phyloP scores from a whole-genome alignment of 1,140 invertebrate species.

The Bombus fervidus region DNA sequence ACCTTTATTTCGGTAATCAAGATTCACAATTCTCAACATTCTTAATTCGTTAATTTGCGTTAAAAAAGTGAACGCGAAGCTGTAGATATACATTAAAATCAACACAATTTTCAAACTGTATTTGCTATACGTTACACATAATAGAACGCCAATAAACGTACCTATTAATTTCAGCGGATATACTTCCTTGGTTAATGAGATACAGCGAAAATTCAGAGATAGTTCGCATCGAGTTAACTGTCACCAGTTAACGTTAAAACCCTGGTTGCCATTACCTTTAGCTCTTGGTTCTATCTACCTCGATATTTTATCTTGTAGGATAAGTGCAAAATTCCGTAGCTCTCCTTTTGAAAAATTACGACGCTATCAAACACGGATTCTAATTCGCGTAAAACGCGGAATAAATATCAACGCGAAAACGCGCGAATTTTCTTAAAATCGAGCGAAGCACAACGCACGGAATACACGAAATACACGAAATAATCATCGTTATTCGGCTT shows the following conservation, averaged over 20 bases:
- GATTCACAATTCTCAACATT: too few relatives aligned
- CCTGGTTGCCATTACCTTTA: neutral
- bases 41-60: too few relatives aligned
- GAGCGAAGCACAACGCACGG: neutral
- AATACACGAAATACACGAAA: too few relatives aligned
- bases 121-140: neutral
- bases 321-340: neutral
- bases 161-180: neutral
- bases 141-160: neutral
- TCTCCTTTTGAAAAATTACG: too few relatives aligned
- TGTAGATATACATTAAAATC: neutral
- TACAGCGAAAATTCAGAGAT: neutral
- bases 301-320: neutral
- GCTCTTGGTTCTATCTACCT: neutral
- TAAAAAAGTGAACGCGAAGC: neutral
- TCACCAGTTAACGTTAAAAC: neutral
- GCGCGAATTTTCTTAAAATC: slow-evolving; percentile 36
- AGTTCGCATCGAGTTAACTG: neutral
- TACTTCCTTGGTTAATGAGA: neutral
- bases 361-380: too few relatives aligned
- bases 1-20: too few relatives aligned
- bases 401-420: neutral
- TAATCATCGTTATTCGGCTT: too few relatives aligned
- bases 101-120: neutral
- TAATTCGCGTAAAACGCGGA: too few relatives aligned